Evolutionary conservation across 1,140 invertebrate genomes (phyloP), one percentile per base, ranked within the genome.

Genomic region (Uloborus diversus): DNA sequence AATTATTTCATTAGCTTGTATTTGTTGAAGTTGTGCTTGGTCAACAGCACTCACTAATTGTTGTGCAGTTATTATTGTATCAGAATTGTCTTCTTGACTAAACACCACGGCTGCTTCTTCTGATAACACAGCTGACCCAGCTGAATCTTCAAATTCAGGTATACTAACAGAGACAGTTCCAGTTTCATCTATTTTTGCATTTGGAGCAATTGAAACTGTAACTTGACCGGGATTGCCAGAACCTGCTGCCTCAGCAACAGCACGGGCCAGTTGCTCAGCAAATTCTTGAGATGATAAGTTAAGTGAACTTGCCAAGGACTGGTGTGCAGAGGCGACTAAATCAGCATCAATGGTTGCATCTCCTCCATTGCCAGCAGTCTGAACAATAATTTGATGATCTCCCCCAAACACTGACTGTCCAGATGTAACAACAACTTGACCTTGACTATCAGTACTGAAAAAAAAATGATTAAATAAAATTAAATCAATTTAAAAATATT

Each of bases 301-400:
- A 3, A 79, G 32, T 1, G 64, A 49, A 25, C 25, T 69, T 13
- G 76, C 76, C 1, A 79, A 13, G 14, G 76, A 51, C 14, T 70
- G 66, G 23, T 80, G 78, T 47, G 75, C 62, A 42, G 71, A n/a
- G 11, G 65, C 35, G 33, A 69, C 76, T 28, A 80, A 61, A 17
- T 70, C 79, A 25, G 68, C 32, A 42, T 53, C 61, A n/a, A 80
- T 71, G 7, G 66, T 71, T 7, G 33, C 32, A 33, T 79, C 76
- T 20, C 42, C 51, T 28, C 66, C 79, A 64, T 61, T 53, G 4
- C 68, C 68, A 33, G 65, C 57, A n/a, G 65, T 79, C 23, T 80
- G 79, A 5, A 80, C 57, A 32, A 80, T 80, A 32, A 80, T 80
- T 64, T 80, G 79, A 17, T 80, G 66, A 42, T 80, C 66, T 35